Percentiles rank a stretch among this genome's conserved stretches.
phyloP scores from a whole-genome alignment of 2,797 vertebrate species.

The Alca torda region DNA sequence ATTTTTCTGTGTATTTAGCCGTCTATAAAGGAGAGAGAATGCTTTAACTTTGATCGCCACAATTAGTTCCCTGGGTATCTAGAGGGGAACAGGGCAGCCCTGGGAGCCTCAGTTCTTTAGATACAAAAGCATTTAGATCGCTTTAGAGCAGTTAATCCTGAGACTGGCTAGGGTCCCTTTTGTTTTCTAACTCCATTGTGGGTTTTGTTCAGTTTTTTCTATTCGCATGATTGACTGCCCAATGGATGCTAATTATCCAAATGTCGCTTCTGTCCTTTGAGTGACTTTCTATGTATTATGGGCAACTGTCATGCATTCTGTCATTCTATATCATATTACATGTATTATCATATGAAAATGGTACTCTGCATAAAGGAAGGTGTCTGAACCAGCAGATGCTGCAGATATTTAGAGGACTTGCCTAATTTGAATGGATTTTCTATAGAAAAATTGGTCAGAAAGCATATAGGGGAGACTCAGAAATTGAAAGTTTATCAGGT shows the following conservation, averaged over 20 bases:
- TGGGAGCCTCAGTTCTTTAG: slow-evolving; percentile 80
- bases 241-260: slow-evolving; percentile 87
- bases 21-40: slow-evolving; percentile 78
- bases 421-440: slow-evolving; percentile 74
- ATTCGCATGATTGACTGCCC: slow-evolving; percentile 85
- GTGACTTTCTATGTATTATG: slow-evolving; percentile 84
- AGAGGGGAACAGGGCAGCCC: slow-evolving; percentile 71
- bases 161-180: slow-evolving; percentile 84
- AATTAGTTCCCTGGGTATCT: slow-evolving; percentile 83
- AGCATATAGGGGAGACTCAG: slow-evolving; percentile 66
- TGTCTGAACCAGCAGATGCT: slow-evolving; percentile 80
- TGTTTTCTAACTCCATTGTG: slow-evolving; percentile 85
- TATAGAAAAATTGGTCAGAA: slow-evolving; percentile 62
- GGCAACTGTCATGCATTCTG: slow-evolving; percentile 86
- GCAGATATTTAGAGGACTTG: slow-evolving; percentile 73
- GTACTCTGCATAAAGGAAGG: slow-evolving; percentile 76
- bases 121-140: slow-evolving; percentile 87
- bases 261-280: slow-evolving; percentile 86
- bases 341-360: slow-evolving; percentile 83
- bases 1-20: slow-evolving; percentile 76
- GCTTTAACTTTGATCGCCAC: slow-evolving; percentile 81
- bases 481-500: slow-evolving; percentile 79
- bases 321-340: slow-evolving; percentile 86
- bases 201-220: slow-evolving; percentile 84
- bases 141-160: slow-evolving; percentile 86